Base-by-base conservation (phyloP, 2,797 vertebrate species). In the Antennarius maculatus region DNA sequence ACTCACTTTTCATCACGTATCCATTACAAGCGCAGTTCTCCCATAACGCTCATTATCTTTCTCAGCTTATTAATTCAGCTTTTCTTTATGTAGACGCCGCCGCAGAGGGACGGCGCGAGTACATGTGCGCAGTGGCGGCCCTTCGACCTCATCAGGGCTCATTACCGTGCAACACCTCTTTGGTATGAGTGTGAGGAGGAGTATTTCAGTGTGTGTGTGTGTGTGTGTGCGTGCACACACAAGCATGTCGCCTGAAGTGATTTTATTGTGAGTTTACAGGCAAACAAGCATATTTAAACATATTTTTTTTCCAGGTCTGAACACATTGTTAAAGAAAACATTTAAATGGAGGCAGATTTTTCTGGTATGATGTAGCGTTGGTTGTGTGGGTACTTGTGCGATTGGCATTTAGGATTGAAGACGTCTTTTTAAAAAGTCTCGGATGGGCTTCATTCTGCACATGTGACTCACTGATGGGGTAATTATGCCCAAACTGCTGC, bases 91-190 rank as follows among this genome's bases (percentile, higher is more conserved):
- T 79, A 43, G 63, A 31, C 64, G 57, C 68, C 68, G 71, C 76
- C 66, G 70, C 45, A 74, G 50, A 61, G 54, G 60, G 52, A 60
- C 53, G 41, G 48, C 49, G 68, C 18, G 61, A 65, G 67, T 58
- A 7, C 49, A 42, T 51, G 71, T 67, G 27, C 16, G 65, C 8
- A 27, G 10, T 27, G 2, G 17, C 71, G 71, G 78, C 74, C 23
- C 75, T 76, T 62, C 64, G 75, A 77, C 76, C 71, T 65, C 74
- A 79, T 70, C 73, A 73, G 66, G 66, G 50, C 76, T 81, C 69
- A 78, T 83, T 85, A 84, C 17, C 49, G 51, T 54, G 29, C 48
- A 71, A 74, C 64, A 41, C 54, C 54, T 65, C 65, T 9, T 31
- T 58, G 53, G 67, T 73, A 54, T 11, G 27, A 66, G 29, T 37